phyloP scores from a whole-genome alignment of 2,888 invertebrate genomes.

The Ashinkailepas kermadecensis region DNA sequence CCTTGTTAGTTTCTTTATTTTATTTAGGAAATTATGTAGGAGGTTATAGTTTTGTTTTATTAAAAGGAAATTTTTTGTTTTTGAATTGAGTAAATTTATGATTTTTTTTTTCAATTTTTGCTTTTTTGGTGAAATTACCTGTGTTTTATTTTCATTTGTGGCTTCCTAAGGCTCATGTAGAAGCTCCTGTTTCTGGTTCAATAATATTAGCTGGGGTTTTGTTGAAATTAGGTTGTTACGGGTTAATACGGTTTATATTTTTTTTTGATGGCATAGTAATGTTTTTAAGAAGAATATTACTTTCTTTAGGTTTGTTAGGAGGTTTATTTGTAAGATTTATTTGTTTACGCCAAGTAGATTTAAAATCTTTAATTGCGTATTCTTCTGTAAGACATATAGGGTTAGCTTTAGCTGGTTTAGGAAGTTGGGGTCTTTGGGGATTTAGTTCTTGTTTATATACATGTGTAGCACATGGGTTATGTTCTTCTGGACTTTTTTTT shows the following conservation, averaged over 20 bases:
- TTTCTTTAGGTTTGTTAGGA: constrained; percentile 52
- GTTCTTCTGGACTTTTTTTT: background rate
- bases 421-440: background rate
- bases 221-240: constrained; percentile 65
- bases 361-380: constrained; percentile 66
- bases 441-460: background rate
- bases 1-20: constrained; percentile 49
- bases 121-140: constrained; percentile 64
- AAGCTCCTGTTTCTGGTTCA: constrained; percentile 62
- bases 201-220: constrained; percentile 66
- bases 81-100: constrained; percentile 45
- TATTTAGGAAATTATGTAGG: too few species aligned
- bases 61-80: too few species aligned
- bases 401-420: constrained; percentile 40
- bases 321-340: constrained; percentile 55
- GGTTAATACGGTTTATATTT: constrained; percentile 52
- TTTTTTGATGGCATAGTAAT: constrained; percentile 35
- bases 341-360: constrained; percentile 60
- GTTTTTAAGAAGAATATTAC: constrained; percentile 38
- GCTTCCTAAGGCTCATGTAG: constrained; percentile 66
- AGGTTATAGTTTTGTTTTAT: too few species aligned
- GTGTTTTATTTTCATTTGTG: constrained; percentile 63
- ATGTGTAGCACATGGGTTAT: background rate
- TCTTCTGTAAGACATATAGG: constrained; percentile 65
- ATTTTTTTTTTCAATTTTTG: constrained; percentile 50